Base-by-base conservation (phyloP, 2,113 vertebrate genomes). In the Tupaia tana region DNA sequence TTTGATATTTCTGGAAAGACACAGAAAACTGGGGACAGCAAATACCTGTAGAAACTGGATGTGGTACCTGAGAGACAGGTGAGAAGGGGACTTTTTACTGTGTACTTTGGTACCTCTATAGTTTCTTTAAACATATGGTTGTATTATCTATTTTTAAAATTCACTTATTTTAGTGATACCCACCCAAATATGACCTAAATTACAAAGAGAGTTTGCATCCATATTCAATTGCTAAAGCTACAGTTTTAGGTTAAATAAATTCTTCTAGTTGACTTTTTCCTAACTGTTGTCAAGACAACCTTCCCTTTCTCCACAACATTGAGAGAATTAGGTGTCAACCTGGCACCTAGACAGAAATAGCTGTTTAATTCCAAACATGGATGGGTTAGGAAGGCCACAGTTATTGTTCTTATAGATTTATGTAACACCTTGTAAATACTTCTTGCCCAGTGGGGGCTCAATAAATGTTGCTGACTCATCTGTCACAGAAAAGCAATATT, bases 211-310 rank as follows among this genome's bases (percentile, higher is more conserved):
- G 61, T 4, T 58, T 63, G 8, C n/a, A 89, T 58, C 70, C 85
- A 70, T 31, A 61, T 15, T 87, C 54, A 34, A 43, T 88, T 63
- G 84, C 64, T 92, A 82, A 94, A 74, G 75, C 43, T 61, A 22
- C 16, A 91, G 80, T 87, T 85, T 89, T 91, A 82, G 64, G 31
- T 85, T 67, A 86, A 95, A 81, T 84, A 96, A 43, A 90, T 93
- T 92, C 81, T 81, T 88, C 89, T 52, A 71, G 90, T 83, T 91
- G 82, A 89, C 54, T 94, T 96, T 94, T 95, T 95, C 95, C 94
- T 82, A 95, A 91, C 22, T 79, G 96, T 97, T 97, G 96, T 97
- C 97, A 97, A 96, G 96, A 95, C 97, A 97, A 97, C 96, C 61
- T 94, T 90, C 67, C 80, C 93, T 94, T 90, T 96, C 89, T 96